These are phyloP conservation scores for Scaptomyza hsui DNA, from an alignment of 1,140 invertebrate species.

Conservation along the genomic window DNA sequence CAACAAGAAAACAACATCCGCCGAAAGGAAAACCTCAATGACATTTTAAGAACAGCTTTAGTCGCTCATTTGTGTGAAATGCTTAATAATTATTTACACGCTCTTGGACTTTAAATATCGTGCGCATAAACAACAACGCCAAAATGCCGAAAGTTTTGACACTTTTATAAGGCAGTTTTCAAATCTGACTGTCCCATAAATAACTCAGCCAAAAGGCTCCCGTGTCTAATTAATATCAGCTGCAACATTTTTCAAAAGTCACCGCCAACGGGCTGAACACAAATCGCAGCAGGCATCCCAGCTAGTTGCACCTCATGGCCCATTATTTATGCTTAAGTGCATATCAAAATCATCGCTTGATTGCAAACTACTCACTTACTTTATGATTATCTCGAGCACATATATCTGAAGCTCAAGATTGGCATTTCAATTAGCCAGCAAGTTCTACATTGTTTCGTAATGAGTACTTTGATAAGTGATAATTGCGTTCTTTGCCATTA, in stretches of 20 bases:
- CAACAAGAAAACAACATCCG: slow-evolving; percentile 46
- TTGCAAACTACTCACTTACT: slow-evolving; percentile 53
- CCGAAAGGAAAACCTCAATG: slow-evolving; percentile 23
- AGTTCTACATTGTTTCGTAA: slow-evolving; percentile 8
- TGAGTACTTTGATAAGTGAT: background rate
- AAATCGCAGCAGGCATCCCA: slow-evolving; percentile 57
- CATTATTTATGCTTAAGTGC: slow-evolving; percentile 43
- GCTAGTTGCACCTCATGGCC: slow-evolving; percentile 30
- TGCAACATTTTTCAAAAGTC: slow-evolving; percentile 61
- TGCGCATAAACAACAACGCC: slow-evolving; percentile 69
- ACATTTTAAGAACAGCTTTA: slow-evolving; percentile 27
- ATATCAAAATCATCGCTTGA: slow-evolving; percentile 47
- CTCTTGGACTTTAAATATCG: slow-evolving; percentile 55
- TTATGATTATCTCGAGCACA: slow-evolving; percentile 39
- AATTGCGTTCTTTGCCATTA: slow-evolving; percentile 6
- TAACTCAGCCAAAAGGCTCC: slow-evolving; percentile 70
- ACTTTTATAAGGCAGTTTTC: slow-evolving; percentile 80
- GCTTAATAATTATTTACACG: slow-evolving; percentile 72
- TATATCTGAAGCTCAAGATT: background rate
- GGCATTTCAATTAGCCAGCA: slow-evolving; percentile 20
- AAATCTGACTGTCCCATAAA: slow-evolving; percentile 75
- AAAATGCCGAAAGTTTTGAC: slow-evolving; percentile 68
- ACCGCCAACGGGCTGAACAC: slow-evolving; percentile 40
- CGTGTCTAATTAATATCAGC: slow-evolving; percentile 63
- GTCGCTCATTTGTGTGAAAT: slow-evolving; percentile 31